Conservation (phyloP, 2,113 vertebrate species). For the Numida meleagris region DNA sequence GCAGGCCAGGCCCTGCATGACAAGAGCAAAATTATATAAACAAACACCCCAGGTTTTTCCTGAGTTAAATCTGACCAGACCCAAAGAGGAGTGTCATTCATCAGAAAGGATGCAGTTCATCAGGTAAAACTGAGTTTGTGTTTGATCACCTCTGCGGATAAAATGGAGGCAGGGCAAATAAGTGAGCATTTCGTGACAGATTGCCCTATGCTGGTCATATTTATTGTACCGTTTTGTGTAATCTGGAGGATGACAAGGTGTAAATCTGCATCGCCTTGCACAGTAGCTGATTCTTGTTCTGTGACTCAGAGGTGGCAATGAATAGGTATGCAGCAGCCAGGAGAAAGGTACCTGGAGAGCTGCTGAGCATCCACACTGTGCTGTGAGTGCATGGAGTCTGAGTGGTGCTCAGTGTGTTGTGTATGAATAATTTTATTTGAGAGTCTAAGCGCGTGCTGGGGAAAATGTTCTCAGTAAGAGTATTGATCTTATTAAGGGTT, state of each 20-base stretch:
- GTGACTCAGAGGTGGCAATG: neutral
- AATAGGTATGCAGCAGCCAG: neutral
- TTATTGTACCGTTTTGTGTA: neutral
- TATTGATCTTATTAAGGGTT: conserved; percentile 32
- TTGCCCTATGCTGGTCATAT: neutral
- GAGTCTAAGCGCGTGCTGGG: neutral
- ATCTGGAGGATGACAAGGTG: neutral
- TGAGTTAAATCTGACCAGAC: neutral
- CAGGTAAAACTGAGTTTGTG: neutral
- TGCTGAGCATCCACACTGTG: neutral
- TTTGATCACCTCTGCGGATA: neutral
- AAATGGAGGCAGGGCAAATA: neutral
- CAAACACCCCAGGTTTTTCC: neutral
- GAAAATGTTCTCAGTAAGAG: neutral
- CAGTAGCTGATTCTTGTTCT: neutral
- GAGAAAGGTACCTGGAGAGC: neutral
- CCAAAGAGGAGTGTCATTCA: neutral
- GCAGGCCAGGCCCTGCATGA: neutral
- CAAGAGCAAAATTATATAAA: conserved; percentile 1
- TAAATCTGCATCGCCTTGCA: neutral
- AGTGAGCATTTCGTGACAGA: fast-evolving
- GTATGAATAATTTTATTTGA: conserved; percentile 1
- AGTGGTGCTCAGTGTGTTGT: neutral
- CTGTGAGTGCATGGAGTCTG: neutral
- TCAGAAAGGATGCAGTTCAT: neutral